Evolutionary conservation across 1,140 invertebrate genomes (phyloP), one percentile per base, ranked within the genome.

Genomic region (Oreohelix idahoensis): DNA sequence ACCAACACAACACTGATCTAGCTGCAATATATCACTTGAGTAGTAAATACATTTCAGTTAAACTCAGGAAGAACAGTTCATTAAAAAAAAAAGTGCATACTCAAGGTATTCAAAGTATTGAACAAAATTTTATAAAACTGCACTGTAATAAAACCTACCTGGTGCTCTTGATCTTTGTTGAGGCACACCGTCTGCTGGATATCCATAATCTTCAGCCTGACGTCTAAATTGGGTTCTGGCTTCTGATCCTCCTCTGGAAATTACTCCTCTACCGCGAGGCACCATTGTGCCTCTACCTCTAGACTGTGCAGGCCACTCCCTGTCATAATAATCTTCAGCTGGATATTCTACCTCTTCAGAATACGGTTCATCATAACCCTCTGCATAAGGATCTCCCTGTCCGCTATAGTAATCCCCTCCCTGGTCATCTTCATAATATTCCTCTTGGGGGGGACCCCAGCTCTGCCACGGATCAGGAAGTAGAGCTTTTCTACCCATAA

Each of bases 361-460:
- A 75, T 45, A 75, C 1, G 15, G 1, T 13, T 75, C 73, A 29
- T 49, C 73, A 49, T 49, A 49, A 29, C n/a, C 42, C n/a, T 75
- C 73, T 17, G 73, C 42, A n/a, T 75, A 75, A 45, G 73, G 17
- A 39, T 75, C 42, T 36, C 70, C 70, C 13, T 73, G 26, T 10
- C 11, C 36, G 5, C 39, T n/a, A 45, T 45, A 75, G 42, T 75
- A 75, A 29, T 75, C 73, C 20, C 23, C 73, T 4, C 26, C 38
- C 5, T 23, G 38, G 13, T 75, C 73, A 29, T 75, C 73, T n/a
- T 29, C 73, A 49, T 75, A 75, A 29, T 45, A 75, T 23, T 75
- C 73, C 23, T 75, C 73, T 29, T 15, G 8, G 13, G 13, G 15
- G 5, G 53, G 26, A 17, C 42, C 42, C 42, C 39, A 20, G 38